These are phyloP conservation scores for Hippolais icterina DNA, from an alignment of 2,113 vertebrate genomes.

Conservation along the genomic window DNA sequence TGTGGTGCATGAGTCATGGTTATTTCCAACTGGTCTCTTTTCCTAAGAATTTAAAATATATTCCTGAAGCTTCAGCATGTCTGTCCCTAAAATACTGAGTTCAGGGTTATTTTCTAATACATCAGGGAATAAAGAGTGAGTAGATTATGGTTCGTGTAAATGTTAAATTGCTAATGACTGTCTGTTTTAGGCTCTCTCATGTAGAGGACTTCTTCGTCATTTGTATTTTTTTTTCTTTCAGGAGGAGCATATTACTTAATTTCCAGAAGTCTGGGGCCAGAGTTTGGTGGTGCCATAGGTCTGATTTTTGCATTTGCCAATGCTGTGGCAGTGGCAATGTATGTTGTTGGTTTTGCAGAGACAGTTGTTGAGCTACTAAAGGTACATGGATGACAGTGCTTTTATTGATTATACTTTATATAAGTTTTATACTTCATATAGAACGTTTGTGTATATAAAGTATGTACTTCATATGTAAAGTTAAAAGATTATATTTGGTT, in stretches of 20 bases:
- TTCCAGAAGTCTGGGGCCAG: slow-evolving; percentile 95
- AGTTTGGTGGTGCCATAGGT: slow-evolving; percentile 97
- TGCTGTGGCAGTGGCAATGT: slow-evolving; percentile 98
- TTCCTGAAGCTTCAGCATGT: neutral
- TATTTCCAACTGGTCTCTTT: neutral
- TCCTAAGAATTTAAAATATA: neutral
- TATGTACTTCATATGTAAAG: neutral
- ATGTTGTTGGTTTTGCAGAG: slow-evolving; percentile 97
- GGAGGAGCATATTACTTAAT: slow-evolving; percentile 98
- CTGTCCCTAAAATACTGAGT: neutral
- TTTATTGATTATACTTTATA: neutral
- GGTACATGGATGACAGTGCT: slow-evolving; percentile 58
- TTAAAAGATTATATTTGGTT: neutral
- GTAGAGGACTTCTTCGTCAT: neutral
- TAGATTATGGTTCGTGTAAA: accelerated
- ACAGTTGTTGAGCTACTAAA: slow-evolving; percentile 90
- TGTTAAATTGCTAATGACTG: neutral
- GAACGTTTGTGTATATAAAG: neutral
- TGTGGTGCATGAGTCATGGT: neutral
- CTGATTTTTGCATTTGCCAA: slow-evolving; percentile 98
- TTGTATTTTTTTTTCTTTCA: slow-evolving; percentile 30
- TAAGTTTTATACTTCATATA: neutral
- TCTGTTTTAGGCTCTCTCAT: neutral
- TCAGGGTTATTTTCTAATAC: neutral
- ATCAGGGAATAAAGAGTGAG: neutral